Evolutionary conservation across 2,113 vertebrate species (phyloP).

Genomic region (Entelurus aequoreus): DNA sequence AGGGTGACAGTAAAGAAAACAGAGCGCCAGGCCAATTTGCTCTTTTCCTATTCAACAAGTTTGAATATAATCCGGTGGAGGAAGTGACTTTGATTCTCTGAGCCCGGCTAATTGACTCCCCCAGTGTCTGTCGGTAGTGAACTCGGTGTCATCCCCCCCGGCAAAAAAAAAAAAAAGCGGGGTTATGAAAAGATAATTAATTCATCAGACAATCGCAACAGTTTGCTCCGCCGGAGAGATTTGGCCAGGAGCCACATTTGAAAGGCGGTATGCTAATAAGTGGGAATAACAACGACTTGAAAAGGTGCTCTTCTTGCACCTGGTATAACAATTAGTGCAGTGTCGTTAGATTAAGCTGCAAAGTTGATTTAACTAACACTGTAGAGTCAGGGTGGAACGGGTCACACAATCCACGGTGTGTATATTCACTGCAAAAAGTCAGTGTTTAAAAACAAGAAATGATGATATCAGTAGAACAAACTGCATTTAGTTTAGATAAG

Average conservation of each 20-base stretch:
- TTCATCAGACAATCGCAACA: conserved; percentile 21
- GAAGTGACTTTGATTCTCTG: conserved; percentile 55
- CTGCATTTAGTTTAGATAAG: too few relatives aligned
- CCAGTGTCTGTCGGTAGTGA: conserved; percentile 24
- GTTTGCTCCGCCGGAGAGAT: conserved; percentile 8
- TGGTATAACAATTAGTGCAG: not conserved
- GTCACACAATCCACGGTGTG: too few relatives aligned
- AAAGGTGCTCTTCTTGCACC: not conserved
- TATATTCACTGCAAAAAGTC: too few relatives aligned
- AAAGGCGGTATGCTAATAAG: conserved; percentile 20
- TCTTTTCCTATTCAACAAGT: conserved; percentile 36
- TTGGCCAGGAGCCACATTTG: conserved; percentile 7
- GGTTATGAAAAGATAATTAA: conserved; percentile 45
- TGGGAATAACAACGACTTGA: conserved; percentile 2
- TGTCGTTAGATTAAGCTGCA: conserved; percentile 2
- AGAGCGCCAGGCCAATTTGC: conserved; percentile 54
- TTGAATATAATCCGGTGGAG: conserved; percentile 46
- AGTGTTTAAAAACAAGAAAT: too few relatives aligned
- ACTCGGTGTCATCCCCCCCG: conserved; percentile 32
- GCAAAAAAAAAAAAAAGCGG: conserved; percentile 13
- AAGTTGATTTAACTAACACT: not conserved
- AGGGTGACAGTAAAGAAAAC: conserved; percentile 52
- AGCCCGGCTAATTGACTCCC: conserved; percentile 55
- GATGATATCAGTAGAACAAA: too few relatives aligned
- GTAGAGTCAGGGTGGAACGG: not conserved